These are phyloP conservation scores for Troglohyphantes excavatus DNA, from an alignment of 2,888 invertebrate genomes.

Conservation along the genomic window DNA sequence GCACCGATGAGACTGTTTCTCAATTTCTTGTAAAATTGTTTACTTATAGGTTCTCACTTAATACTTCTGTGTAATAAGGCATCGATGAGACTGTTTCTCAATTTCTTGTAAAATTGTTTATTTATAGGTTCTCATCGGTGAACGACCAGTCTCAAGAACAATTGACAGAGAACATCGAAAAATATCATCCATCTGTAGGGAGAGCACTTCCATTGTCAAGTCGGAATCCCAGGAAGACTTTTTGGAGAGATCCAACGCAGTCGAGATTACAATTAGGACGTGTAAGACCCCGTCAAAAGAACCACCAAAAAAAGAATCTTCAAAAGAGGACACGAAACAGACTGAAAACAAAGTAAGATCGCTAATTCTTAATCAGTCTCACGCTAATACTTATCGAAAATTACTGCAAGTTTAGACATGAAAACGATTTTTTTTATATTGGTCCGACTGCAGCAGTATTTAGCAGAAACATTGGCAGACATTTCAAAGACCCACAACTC, in stretches of 20 bases:
- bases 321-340: constrained; percentile 31
- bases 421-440: too few relatives aligned
- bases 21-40: too few relatives aligned
- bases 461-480: too few relatives aligned
- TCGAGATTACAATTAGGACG: constrained; percentile 58
- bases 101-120: not conserved
- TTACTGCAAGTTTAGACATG: too few relatives aligned
- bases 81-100: too few relatives aligned
- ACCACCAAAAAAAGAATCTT: not conserved
- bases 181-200: constrained; percentile 54
- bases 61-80: too few relatives aligned
- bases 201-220: not conserved
- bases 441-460: too few relatives aligned
- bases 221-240: constrained; percentile 62
- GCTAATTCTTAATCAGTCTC: too few relatives aligned
- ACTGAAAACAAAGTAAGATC: constrained; percentile 50
- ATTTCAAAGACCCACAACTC: too few relatives aligned
- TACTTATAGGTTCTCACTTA: too few relatives aligned
- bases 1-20: too few relatives aligned
- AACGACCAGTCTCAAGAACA: constrained; percentile 57
- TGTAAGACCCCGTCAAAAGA: constrained; percentile 39
- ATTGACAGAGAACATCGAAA: constrained; percentile 65
- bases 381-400: too few relatives aligned
- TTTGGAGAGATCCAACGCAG: constrained; percentile 57
- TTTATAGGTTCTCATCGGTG: constrained; percentile 67